Percentiles rank a stretch among this genome's conserved stretches.
phyloP scores from a whole-genome alignment of 2,113 vertebrate species.

The Poeciliopsis occidentalis region DNA sequence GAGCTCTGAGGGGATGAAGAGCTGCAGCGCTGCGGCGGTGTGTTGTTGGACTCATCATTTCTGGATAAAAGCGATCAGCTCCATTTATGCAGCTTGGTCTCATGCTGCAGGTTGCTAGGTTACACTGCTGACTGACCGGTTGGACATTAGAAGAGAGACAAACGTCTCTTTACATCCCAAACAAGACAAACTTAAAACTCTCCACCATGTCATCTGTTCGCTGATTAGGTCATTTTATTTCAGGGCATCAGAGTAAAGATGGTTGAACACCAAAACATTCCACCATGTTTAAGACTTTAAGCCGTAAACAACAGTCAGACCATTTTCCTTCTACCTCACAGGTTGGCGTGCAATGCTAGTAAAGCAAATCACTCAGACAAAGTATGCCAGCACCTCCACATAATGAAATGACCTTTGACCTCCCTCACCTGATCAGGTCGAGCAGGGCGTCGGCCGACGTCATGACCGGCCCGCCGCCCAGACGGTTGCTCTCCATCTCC shows the following conservation, averaged over 20 bases:
- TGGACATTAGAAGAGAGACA: too few relatives aligned
- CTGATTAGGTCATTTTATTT: too few relatives aligned
- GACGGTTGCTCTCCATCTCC: conserved; percentile 81
- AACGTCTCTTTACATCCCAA: too few relatives aligned
- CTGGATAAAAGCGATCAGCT: not conserved
- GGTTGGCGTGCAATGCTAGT: too few relatives aligned
- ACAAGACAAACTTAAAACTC: too few relatives aligned
- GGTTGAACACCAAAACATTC: too few relatives aligned
- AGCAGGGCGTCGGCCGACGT: conserved; percentile 89
- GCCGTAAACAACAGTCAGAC: too few relatives aligned
- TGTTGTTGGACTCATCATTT: not conserved
- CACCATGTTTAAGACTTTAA: too few relatives aligned
- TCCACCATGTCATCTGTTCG: too few relatives aligned
- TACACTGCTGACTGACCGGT: not conserved
- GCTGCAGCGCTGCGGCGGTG: not conserved
- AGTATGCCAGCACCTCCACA: too few relatives aligned
- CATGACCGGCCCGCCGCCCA: conserved; percentile 81
- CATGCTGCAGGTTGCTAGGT: not conserved
- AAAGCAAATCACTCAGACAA: not conserved
- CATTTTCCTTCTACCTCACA: too few relatives aligned
- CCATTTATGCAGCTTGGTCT: not conserved
- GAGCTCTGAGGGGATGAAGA: conserved; percentile 70
- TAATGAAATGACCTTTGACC: not conserved
- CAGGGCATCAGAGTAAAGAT: too few relatives aligned
- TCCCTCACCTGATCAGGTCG: conserved; percentile 86